A percentile compares a stretch with the other conserved stretches of the same genome.
Conservation (phyloP, 2,797 vertebrate genomes). For the Rhinogobio ventralis region DNA sequence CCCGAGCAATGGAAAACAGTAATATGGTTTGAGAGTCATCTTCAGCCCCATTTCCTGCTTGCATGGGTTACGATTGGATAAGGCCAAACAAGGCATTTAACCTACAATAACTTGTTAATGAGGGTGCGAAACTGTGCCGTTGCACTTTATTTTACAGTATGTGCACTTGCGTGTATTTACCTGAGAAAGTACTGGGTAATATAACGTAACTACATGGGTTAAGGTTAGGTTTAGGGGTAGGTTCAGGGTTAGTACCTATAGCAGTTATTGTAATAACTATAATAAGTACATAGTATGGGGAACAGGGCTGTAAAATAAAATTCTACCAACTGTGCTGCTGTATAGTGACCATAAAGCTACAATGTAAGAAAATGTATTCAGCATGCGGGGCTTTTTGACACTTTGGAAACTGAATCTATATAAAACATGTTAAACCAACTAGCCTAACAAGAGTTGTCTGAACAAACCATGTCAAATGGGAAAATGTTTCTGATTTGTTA, state of each 20-base stretch:
- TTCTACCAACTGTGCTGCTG: background rate
- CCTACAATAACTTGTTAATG: slow-evolving; percentile 4
- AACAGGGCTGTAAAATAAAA: background rate
- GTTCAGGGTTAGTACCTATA: background rate
- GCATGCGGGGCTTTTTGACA: background rate
- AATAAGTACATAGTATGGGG: background rate
- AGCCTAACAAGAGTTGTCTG: background rate
- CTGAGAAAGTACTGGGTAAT: background rate
- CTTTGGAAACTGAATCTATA: slow-evolving; percentile 7
- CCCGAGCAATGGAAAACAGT: slow-evolving; percentile 9
- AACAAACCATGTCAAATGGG: background rate
- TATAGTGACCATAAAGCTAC: background rate
- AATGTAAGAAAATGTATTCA: background rate
- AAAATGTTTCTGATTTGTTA: background rate
- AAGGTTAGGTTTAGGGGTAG: no score
- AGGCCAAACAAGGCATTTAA: background rate
- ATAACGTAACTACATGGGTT: background rate
- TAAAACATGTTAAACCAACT: background rate
- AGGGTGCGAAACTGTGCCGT: background rate
- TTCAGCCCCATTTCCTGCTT: slow-evolving; percentile 1
- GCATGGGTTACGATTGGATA: slow-evolving; percentile 11
- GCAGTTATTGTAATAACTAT: no score
- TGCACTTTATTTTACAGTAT: background rate
- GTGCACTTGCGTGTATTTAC: no score
- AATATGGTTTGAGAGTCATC: slow-evolving; percentile 5